These are phyloP conservation scores for Odocoileus hemionus DNA, from an alignment of 2,113 vertebrate species.

Conservation along the genomic window DNA sequence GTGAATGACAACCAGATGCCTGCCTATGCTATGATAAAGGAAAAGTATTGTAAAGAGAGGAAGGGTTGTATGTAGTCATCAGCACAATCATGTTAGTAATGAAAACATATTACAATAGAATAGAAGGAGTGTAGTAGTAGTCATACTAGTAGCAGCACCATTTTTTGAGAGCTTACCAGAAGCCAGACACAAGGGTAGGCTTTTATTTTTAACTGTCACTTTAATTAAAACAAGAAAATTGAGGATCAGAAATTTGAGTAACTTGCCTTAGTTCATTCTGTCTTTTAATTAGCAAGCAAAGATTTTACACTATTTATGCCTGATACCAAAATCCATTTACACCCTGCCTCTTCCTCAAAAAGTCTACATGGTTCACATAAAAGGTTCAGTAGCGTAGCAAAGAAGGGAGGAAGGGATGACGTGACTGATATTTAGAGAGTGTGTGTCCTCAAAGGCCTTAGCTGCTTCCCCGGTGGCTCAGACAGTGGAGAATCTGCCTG, in stretches of 20 bases:
- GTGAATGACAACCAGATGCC: background rate
- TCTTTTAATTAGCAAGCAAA: slow-evolving; percentile 19
- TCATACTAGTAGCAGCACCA: background rate
- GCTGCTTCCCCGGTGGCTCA: background rate
- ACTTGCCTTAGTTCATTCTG: background rate
- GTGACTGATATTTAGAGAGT: background rate
- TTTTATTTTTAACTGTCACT: background rate
- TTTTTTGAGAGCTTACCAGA: background rate
- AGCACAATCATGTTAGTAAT: background rate
- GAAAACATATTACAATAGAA: background rate
- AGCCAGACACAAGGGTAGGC: background rate
- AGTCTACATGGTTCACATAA: background rate
- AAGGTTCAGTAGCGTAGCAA: background rate
- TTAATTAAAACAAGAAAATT: slow-evolving; percentile 16
- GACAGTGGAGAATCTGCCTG: background rate
- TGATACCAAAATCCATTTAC: background rate
- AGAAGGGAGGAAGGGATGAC: background rate
- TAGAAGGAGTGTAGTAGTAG: background rate
- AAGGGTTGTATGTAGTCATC: background rate
- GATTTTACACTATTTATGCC: background rate
- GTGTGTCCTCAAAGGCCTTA: background rate
- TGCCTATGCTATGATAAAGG: background rate
- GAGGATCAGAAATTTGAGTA: background rate
- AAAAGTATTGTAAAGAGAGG: background rate
- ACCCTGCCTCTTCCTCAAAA: background rate